Conservation (phyloP, 2,113 vertebrate genomes). For the Hypocryptadius cinnamomeus region DNA sequence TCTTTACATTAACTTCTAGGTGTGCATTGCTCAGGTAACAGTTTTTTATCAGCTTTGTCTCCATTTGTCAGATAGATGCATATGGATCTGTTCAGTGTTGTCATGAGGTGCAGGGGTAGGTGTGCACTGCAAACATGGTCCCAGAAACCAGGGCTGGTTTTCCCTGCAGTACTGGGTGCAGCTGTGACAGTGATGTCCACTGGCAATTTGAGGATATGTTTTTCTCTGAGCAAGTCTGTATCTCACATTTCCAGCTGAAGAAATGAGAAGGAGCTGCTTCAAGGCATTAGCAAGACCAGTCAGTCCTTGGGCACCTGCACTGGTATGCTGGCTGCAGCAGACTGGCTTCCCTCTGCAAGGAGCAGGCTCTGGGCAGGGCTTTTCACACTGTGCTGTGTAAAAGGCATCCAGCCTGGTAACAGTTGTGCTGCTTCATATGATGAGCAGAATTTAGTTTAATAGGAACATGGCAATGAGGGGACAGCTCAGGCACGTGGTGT, state of each 20-base stretch:
- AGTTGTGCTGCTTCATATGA: background rate
- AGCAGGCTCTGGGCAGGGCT: background rate
- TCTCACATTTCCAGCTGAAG: background rate
- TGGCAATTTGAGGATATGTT: background rate
- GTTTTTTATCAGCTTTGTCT: background rate
- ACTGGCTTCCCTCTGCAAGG: background rate
- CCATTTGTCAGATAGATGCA: background rate
- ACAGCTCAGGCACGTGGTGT: background rate
- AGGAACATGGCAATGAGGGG: background rate
- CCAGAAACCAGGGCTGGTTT: background rate
- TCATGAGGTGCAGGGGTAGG: background rate
- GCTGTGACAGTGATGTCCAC: background rate
- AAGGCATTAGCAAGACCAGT: background rate
- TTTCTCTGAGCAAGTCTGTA: background rate
- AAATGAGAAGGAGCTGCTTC: background rate
- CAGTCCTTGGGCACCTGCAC: background rate
- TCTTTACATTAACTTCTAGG: background rate
- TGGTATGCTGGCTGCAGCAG: background rate
- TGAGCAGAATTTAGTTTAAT: background rate
- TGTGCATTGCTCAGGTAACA: background rate
- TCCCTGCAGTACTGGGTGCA: background rate
- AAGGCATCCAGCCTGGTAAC: background rate
- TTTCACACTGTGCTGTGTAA: background rate
- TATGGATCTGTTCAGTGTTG: background rate
- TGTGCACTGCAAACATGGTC: fast-evolving